Conservation (phyloP, 92 coral and sea anemone species). For the Hydrozoanthus gracilis region DNA sequence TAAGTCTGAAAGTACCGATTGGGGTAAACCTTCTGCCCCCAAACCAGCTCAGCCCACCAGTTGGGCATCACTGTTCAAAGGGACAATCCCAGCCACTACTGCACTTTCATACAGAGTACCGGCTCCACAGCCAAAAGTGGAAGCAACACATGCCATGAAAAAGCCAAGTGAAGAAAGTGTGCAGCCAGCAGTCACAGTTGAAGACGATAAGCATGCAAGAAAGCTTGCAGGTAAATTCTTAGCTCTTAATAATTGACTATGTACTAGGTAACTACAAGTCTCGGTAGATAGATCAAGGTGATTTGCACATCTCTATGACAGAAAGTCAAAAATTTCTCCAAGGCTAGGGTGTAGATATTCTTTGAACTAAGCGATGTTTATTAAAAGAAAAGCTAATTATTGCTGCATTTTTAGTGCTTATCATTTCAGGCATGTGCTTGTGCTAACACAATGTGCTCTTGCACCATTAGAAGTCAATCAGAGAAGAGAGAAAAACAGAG, state of each 20-base stretch:
- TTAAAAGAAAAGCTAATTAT: too few relatives aligned
- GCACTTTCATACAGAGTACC: slow-evolving; percentile 51
- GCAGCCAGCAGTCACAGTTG: slow-evolving; percentile 56
- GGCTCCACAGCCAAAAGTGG: slow-evolving; percentile 24
- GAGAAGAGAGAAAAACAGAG: too few relatives aligned
- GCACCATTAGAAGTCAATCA: too few relatives aligned
- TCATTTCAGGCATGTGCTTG: too few relatives aligned
- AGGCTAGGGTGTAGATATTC: too few relatives aligned
- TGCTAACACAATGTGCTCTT: too few relatives aligned
- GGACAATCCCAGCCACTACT: slow-evolving; percentile 56
- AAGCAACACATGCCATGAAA: slow-evolving; percentile 22
- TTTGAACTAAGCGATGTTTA: too few relatives aligned
- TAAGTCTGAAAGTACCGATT: background rate
- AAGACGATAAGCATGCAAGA: slow-evolving; percentile 73
- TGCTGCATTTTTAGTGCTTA: too few relatives aligned
- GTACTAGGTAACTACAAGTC: too few relatives aligned
- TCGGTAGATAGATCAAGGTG: too few relatives aligned
- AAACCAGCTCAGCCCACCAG: slow-evolving; percentile 53
- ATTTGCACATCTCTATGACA: too few relatives aligned
- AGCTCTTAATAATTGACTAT: background rate
- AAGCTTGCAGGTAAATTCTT: slow-evolving; percentile 72
- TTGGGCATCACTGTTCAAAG: slow-evolving; percentile 95
- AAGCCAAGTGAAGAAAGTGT: slow-evolving; percentile 64
- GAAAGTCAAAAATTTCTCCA: too few relatives aligned
- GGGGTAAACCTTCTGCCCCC: background rate